Conservation (phyloP, 2,113 vertebrate genomes). For the Percina caprodes region DNA sequence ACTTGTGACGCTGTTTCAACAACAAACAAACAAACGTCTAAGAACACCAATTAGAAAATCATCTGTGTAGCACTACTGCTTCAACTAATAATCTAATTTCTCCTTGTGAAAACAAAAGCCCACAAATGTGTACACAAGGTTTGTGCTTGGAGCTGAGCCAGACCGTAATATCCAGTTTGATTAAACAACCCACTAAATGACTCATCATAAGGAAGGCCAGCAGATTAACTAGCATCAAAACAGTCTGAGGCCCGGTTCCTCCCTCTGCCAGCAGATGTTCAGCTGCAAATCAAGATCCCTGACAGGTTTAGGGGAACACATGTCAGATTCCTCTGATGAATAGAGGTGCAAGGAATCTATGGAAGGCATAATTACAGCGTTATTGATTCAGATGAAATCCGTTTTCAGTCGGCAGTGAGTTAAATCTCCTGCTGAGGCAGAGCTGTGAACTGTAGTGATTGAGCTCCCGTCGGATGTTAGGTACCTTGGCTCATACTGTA, state of each 20-base stretch:
- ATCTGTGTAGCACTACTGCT: conserved; percentile 35
- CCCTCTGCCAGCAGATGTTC: conserved; percentile 67
- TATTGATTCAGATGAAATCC: conserved; percentile 74
- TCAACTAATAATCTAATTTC: conserved; percentile 35
- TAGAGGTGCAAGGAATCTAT: conserved; percentile 61
- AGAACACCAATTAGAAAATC: conserved; percentile 36
- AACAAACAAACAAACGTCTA: conserved; percentile 2
- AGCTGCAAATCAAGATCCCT: conserved; percentile 61
- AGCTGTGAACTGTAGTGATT: conserved; percentile 28
- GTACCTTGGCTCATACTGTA: conserved; percentile 46
- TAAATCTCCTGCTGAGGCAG: conserved; percentile 51
- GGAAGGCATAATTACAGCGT: conserved; percentile 67
- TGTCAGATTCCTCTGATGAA: conserved; percentile 74
- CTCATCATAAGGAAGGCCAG: conserved; percentile 65
- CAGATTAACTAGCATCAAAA: conserved; percentile 66
- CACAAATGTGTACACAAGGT: conserved; percentile 25
- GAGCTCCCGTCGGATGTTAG: conserved; percentile 50
- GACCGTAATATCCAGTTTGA: conserved; percentile 67
- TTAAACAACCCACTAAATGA: conserved; percentile 71
- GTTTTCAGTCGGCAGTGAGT: conserved; percentile 40
- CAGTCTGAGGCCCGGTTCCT: conserved; percentile 53
- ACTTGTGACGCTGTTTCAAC: background rate
- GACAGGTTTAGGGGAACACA: conserved; percentile 72
- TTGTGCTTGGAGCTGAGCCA: conserved; percentile 52
- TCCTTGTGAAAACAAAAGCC: conserved; percentile 42